Base-by-base conservation (phyloP, 2,888 invertebrate species). In the Parnassius smintheus region DNA sequence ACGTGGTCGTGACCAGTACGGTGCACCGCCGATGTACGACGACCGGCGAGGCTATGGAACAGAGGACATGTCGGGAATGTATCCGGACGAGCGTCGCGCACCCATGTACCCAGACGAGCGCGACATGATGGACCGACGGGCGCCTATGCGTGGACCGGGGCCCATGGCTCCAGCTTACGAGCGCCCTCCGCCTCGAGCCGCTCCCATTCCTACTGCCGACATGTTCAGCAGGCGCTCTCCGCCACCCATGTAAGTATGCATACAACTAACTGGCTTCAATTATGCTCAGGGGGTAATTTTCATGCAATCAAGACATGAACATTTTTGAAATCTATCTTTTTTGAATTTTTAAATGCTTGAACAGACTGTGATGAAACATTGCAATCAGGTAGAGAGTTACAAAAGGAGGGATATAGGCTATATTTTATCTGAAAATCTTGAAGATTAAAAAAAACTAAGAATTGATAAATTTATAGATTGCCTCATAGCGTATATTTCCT, bases 151-250 rank as follows among this genome's bases (percentile, higher is more conserved):
- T 13, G 49, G 49, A 9, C 81, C 77, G 48, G 82, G 83, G 62
- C 77, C 82, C 1, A 75, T 82, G 74, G 64, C 82, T 2, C 68
- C 78, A 0, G 78, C 80, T 11, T 88, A 86, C 67, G 91, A 91
- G 41, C 77, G 89, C 9, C 75, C 80, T 9, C 77, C 85, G 12
- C 84, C 86, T 0, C 72, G 86, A 9, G 70, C 81, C 1, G 80
- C 81, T 22, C 82, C 83, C 46, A 81, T 87, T 79, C 84, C 84
- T 68, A 89, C 88, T 64, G 89, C 88, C 8, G 88, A 88, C 66
- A 92, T 93, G 89, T 93, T 88, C 77, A 91, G 91, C 76, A 78
- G 93, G 64, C 82, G 92, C 66, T 85, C 88, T 56, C 87, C 86
- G 54, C 74, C 77, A 25, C 70, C 75, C 57, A 88, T 89, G 88